These are phyloP conservation scores for Galleria mellonella DNA, from an alignment of 1,140 invertebrate genomes.

Conservation along the genomic window DNA sequence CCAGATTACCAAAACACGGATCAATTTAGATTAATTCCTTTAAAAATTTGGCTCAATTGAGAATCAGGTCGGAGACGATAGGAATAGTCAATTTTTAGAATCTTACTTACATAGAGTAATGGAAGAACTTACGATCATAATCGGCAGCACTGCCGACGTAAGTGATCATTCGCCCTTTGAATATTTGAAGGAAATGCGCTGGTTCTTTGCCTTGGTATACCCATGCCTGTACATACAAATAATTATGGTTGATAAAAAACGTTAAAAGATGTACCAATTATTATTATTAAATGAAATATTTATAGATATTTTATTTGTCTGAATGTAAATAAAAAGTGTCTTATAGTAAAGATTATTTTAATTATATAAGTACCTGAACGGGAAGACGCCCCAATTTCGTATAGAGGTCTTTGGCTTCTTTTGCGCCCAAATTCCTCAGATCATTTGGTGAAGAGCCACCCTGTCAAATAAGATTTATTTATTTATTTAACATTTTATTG, in stretches of 20 bases:
- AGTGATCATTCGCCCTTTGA: slow-evolving; percentile 90
- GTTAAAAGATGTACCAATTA: no score
- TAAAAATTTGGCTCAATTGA: neutral
- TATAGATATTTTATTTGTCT: no score
- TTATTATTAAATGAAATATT: no score
- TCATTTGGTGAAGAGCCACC: slow-evolving; percentile 73
- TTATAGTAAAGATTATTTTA: neutral
- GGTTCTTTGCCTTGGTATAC: slow-evolving; percentile 93
- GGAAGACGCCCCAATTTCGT: slow-evolving; percentile 62
- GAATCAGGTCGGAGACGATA: no score
- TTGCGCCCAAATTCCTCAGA: slow-evolving; percentile 69
- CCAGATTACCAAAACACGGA: no score
- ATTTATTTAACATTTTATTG: neutral
- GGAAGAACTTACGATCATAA: slow-evolving; percentile 73
- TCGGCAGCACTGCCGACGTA: slow-evolving; percentile 80
- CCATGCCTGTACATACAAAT: slow-evolving; percentile 79
- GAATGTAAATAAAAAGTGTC: no score
- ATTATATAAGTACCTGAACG: slow-evolving; percentile 40
- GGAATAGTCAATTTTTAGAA: no score
- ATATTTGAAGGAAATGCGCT: slow-evolving; percentile 91
- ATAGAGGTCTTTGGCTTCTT: slow-evolving; percentile 71
- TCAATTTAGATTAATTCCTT: neutral
- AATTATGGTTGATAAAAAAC: no score
- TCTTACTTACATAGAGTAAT: slow-evolving; percentile 2
- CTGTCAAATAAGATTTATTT: slow-evolving; percentile 24